Conservation (phyloP, 2,113 vertebrate genomes). For the Rhombomys opimus region DNA sequence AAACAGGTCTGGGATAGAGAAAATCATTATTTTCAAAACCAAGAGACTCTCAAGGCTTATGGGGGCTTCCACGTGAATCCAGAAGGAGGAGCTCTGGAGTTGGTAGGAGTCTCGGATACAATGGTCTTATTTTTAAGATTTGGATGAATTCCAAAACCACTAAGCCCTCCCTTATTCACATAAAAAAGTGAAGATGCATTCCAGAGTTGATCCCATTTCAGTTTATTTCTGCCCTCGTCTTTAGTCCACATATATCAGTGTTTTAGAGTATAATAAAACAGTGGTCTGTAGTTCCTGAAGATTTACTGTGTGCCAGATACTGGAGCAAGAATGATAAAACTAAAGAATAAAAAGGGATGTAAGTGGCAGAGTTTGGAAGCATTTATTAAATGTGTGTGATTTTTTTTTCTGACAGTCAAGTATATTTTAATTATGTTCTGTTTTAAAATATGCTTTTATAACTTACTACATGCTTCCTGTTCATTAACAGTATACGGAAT, state of each 20-base stretch:
- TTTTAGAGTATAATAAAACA: not conserved
- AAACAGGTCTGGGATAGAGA: not conserved
- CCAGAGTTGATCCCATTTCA: constrained; percentile 13
- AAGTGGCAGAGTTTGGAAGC: not conserved
- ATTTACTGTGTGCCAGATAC: not conserved
- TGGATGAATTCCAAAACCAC: constrained; percentile 42
- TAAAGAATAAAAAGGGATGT: constrained; percentile 16
- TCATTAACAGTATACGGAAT: not conserved
- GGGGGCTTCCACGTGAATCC: not conserved
- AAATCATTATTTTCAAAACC: not conserved
- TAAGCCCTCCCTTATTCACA: constrained; percentile 22
- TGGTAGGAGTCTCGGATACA: not conserved
- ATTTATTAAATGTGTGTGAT: not conserved
- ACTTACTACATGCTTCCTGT: not conserved
- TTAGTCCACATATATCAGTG: not conserved
- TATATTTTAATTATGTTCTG: constrained; percentile 31
- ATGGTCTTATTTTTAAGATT: not conserved
- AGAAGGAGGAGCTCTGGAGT: not conserved
- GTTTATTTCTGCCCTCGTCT: not conserved
- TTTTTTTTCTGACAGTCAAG: constrained; percentile 39
- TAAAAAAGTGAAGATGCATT: constrained; percentile 8
- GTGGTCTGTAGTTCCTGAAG: not conserved
- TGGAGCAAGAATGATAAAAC: not conserved
- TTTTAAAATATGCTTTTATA: constrained; percentile 26
- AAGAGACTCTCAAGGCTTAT: not conserved